Evolutionary conservation across 2,888 invertebrate species (phyloP).

Genomic region (Eupeodes luniger): DNA sequence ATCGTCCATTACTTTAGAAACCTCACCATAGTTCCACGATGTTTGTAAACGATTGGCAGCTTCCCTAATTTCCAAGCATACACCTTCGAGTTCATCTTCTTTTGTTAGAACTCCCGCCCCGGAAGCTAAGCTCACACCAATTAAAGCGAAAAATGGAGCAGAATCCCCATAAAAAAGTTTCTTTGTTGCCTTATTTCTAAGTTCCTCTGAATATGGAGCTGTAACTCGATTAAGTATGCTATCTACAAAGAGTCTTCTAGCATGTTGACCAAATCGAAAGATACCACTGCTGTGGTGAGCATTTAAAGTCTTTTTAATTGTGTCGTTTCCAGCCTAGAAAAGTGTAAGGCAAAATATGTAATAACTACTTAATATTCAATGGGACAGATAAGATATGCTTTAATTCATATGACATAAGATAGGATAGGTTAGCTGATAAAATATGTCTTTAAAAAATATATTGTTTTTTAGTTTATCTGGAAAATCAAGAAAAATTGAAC

Average conservation of each 20-base stretch:
- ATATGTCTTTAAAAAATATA: too few relatives aligned
- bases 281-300: conserved; percentile 80
- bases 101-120: conserved; percentile 90
- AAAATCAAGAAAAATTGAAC: too few relatives aligned
- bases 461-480: too few relatives aligned
- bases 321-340: conserved; percentile 59
- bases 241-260: conserved; percentile 88
- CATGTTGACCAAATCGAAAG: conserved; percentile 86
- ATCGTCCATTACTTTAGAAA: conserved; percentile 82
- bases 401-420: too few relatives aligned
- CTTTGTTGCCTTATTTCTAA: conserved; percentile 87
- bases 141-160: conserved; percentile 89
- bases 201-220: conserved; percentile 87
- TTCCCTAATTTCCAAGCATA: conserved; percentile 91
- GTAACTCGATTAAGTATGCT: conserved; percentile 89
- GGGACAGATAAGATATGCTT: too few relatives aligned
- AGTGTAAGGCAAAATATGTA: conserved; percentile 8
- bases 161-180: conserved; percentile 89
- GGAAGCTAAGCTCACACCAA: conserved; percentile 89
- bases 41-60: conserved; percentile 82
- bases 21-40: conserved; percentile 81
- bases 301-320: conserved; percentile 45
- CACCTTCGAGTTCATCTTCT: conserved; percentile 91
- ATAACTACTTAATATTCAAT: too few relatives aligned
- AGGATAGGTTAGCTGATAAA: too few relatives aligned